Evolutionary conservation across 2,113 vertebrate genomes (phyloP).

Genomic region (Hydrochoerus hydrochaeris): DNA sequence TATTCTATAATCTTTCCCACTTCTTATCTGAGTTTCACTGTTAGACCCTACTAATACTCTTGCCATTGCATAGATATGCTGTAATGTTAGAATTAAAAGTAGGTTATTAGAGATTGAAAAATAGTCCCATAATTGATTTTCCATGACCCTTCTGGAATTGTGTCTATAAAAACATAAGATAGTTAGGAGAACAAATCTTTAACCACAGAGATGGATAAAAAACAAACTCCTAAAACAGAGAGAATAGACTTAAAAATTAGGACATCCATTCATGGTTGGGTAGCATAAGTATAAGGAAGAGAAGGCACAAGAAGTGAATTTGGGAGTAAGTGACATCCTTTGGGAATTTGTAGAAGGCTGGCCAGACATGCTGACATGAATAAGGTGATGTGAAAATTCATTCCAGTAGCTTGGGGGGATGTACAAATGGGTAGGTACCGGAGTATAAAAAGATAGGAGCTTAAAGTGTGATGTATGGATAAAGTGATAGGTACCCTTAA

Average conservation of each 20-base stretch:
- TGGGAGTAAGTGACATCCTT: background rate
- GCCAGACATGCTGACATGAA: no score
- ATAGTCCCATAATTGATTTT: background rate
- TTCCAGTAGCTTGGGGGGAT: background rate
- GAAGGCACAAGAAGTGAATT: background rate
- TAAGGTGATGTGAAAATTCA: background rate
- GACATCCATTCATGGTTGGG: background rate
- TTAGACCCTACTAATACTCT: background rate
- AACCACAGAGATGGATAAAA: background rate
- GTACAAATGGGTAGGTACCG: background rate
- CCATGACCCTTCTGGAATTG: background rate
- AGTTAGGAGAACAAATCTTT: background rate
- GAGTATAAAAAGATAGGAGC: background rate
- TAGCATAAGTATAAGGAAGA: background rate
- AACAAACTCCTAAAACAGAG: background rate
- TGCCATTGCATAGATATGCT: background rate
- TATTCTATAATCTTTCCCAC: background rate
- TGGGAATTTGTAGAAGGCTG: background rate
- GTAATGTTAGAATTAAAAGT: background rate
- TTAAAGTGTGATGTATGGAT: background rate
- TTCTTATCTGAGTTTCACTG: background rate
- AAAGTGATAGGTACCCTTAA: rapidly evolving
- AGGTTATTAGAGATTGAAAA: background rate
- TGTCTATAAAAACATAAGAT: background rate
- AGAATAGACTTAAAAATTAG: background rate